phyloP scores from a whole-genome alignment of 1,140 invertebrate species.

The Lucilia sericata region DNA sequence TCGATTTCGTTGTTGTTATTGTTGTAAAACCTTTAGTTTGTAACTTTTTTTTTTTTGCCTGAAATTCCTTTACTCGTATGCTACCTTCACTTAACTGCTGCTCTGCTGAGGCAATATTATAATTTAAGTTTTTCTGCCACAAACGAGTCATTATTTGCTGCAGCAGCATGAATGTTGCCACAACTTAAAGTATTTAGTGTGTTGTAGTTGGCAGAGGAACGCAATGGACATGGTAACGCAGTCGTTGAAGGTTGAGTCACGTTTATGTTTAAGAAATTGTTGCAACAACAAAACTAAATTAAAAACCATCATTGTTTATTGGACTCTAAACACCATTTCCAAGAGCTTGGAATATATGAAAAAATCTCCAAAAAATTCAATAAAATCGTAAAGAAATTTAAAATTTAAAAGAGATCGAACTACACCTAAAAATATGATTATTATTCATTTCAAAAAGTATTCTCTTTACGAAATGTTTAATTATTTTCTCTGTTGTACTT shows the following conservation, averaged over 20 bases:
- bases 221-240: background rate
- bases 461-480: too few relatives aligned
- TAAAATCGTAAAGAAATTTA: too few relatives aligned
- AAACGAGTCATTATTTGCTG: background rate
- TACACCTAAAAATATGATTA: too few relatives aligned
- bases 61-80: background rate
- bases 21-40: background rate
- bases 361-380: too few relatives aligned
- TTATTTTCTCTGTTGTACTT: background rate
- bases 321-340: too few relatives aligned
- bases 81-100: background rate
- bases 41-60: background rate
- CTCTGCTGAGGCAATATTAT: background rate
- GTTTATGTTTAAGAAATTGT: conserved; percentile 9
- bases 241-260: conserved; percentile 21
- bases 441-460: too few relatives aligned
- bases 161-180: too few relatives aligned
- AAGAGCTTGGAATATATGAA: too few relatives aligned
- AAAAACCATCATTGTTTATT: background rate
- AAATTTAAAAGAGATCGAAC: too few relatives aligned
- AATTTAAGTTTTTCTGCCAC: background rate
- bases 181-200: too few relatives aligned
- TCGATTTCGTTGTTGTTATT: background rate
- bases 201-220: background rate
- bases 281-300: background rate